A percentile compares a stretch with the other conserved stretches of the same genome.
Evolutionary conservation across 2,797 vertebrate species (phyloP).

Genomic region (Momotus momota): DNA sequence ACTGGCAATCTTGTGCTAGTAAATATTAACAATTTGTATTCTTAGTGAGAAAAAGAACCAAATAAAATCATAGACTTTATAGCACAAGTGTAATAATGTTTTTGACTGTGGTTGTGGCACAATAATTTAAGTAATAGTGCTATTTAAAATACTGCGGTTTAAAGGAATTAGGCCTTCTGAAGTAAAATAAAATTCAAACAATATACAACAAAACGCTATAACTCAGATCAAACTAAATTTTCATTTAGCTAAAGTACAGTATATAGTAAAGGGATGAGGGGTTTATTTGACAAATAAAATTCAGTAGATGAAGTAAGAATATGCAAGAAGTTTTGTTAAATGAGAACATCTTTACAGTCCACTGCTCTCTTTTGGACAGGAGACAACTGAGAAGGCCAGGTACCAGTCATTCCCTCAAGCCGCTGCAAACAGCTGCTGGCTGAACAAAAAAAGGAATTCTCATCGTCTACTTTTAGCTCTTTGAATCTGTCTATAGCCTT

Average conservation of each 20-base stretch:
- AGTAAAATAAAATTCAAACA: not conserved
- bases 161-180: not conserved
- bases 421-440: not conserved
- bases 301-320: not conserved
- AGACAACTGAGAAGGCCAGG: not conserved
- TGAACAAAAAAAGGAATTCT: not conserved
- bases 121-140: not conserved
- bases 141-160: not conserved
- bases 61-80: not conserved
- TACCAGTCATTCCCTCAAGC: fast-evolving
- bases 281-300: not conserved
- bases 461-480: not conserved
- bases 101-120: not conserved
- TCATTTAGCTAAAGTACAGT: not conserved
- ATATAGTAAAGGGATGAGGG: not conserved
- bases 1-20: not conserved
- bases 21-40: not conserved
- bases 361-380: not conserved
- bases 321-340: not conserved
- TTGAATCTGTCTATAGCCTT: not conserved
- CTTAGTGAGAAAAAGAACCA: not conserved
- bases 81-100: not conserved
- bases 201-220: not conserved
- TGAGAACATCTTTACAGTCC: not conserved
- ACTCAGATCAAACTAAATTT: not conserved